phyloP scores from a whole-genome alignment of 35 echinoderm and acorn worm species.

The Strongylocentrotus purpuratus region DNA sequence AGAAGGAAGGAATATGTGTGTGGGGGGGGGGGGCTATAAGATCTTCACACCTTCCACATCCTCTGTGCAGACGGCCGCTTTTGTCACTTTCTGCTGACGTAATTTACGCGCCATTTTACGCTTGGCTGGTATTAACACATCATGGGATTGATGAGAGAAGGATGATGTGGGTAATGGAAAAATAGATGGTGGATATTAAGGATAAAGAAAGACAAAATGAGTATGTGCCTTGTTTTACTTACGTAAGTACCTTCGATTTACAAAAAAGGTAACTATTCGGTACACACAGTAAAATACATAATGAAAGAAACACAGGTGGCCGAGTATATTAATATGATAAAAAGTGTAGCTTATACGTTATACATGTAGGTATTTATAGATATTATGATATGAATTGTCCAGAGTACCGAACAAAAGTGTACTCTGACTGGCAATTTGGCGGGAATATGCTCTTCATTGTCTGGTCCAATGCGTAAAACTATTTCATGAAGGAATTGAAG shows the following conservation, averaged over 20 bases:
- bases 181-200: not conserved
- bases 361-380: no score
- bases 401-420: no score
- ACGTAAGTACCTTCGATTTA: no score
- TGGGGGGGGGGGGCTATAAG: not conserved
- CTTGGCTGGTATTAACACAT: slow-evolving; percentile 15
- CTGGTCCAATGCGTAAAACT: not conserved
- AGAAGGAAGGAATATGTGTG: not conserved
- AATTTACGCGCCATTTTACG: slow-evolving; percentile 23
- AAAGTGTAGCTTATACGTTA: no score
- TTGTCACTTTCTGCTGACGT: slow-evolving; percentile 25
- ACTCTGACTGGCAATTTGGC: no score
- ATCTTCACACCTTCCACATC: not conserved
- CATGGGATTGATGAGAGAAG: not conserved
- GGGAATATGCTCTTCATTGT: not conserved
- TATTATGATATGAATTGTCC: no score
- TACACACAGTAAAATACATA: no score
- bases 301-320: no score
- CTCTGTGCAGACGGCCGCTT: not conserved
- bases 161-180: not conserved
- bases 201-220: no score
- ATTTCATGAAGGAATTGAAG: not conserved
- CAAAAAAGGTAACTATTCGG: no score
- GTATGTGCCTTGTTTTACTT: no score
- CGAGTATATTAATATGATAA: no score